Conservation (phyloP, 2,113 vertebrate species). For the Aphelocoma coerulescens region DNA sequence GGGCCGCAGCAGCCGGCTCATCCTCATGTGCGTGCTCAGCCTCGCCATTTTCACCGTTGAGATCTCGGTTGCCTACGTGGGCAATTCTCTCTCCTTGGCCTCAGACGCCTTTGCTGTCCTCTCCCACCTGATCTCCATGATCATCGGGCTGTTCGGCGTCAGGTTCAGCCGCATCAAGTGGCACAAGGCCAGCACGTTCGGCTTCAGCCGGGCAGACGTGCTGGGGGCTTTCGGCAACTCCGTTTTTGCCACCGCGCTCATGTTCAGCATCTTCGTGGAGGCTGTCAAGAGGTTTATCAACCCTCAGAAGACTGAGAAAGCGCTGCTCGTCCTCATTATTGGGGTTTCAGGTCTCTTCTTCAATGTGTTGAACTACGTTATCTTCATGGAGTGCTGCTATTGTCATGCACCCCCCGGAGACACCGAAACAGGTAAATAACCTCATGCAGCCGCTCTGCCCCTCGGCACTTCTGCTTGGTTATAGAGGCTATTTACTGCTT, state of each 20-base stretch:
- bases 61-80: constrained; percentile 48
- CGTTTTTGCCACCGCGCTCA: constrained; percentile 74
- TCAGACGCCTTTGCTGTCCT: constrained; percentile 77
- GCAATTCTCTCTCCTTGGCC: constrained; percentile 75
- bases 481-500: not conserved
- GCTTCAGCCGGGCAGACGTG: constrained; percentile 73
- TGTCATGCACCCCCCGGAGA: not conserved
- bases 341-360: constrained; percentile 69
- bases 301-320: constrained; percentile 70
- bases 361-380: constrained; percentile 70
- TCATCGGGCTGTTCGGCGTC: constrained; percentile 57
- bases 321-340: constrained; percentile 54
- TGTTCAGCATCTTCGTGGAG: constrained; percentile 76
- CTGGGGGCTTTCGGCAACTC: constrained; percentile 78
- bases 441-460: not conserved
- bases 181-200: constrained; percentile 67
- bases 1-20: constrained; percentile 64
- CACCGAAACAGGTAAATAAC: constrained; percentile 62
- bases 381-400: constrained; percentile 80
- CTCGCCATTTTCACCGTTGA: constrained; percentile 63
- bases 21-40: constrained; percentile 64
- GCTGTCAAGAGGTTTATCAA: constrained; percentile 69
- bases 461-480: not conserved
- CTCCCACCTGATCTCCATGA: constrained; percentile 76
- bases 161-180: constrained; percentile 42